phyloP scores from a whole-genome alignment of 1,140 invertebrate species.

The Reticulitermes speratus region DNA sequence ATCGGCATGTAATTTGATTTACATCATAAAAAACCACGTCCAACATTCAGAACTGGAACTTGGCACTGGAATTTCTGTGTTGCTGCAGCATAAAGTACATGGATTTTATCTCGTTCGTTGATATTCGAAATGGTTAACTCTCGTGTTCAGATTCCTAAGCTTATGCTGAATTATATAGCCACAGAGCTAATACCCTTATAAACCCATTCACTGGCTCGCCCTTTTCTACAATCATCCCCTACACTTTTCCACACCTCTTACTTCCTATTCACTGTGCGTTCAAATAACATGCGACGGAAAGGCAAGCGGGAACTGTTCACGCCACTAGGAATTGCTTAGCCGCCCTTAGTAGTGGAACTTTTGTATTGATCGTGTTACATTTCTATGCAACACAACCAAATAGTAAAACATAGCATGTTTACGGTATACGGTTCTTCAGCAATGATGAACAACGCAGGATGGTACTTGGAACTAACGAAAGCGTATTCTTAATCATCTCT shows the following conservation, averaged over 20 bases:
- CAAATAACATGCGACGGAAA: neutral
- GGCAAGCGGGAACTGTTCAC: neutral
- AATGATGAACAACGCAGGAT: no score
- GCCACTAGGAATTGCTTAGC: neutral
- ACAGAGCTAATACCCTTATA: neutral
- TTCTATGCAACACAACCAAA: neutral
- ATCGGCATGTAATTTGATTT: no score
- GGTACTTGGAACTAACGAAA: no score
- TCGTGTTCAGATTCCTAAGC: neutral
- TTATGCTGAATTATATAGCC: neutral
- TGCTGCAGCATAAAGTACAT: no score
- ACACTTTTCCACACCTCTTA: neutral
- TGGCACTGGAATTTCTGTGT: no score
- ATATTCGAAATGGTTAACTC: neutral
- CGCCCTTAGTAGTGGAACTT: neutral
- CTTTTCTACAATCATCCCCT: neutral
- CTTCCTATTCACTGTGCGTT: neutral
- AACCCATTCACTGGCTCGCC: neutral
- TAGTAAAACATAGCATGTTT: neutral
- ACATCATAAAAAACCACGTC: no score
- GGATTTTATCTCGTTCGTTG: no score
- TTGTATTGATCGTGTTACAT: neutral
- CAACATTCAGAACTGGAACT: no score
- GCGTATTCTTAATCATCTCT: no score
- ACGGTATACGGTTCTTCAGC: neutral